A percentile compares a stretch with the other conserved stretches of the same genome.
phyloP scores from a whole-genome alignment of 2,888 invertebrate species.

The Phorcus lineatus region DNA sequence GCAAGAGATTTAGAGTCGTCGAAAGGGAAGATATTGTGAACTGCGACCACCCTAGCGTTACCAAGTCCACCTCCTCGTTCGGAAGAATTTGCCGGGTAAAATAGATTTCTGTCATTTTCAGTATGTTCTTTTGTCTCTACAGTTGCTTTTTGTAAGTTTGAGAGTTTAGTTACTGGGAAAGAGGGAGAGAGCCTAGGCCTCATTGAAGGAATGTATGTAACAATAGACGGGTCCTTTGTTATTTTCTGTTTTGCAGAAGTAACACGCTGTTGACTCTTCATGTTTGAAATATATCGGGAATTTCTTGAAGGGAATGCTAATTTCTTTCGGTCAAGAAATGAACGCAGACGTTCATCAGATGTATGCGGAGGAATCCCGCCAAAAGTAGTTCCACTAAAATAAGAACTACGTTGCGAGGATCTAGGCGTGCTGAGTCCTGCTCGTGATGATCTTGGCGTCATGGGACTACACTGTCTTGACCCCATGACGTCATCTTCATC shows the following conservation, averaged over 20 bases:
- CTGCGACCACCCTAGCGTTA: conserved; percentile 25
- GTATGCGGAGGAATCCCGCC: conserved; percentile 25
- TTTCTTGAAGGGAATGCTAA: conserved; percentile 50
- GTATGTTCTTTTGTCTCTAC: conserved; percentile 25
- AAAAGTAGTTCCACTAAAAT: conserved; percentile 25
- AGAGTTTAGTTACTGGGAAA: conserved; percentile 46
- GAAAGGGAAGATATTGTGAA: conserved; percentile 41
- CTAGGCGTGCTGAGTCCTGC: conserved; percentile 28
- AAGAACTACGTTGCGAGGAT: conserved; percentile 20
- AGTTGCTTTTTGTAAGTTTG: conserved; percentile 20
- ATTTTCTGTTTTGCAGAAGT: conserved; percentile 54
- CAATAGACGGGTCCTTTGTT: conserved; percentile 21
- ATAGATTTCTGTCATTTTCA: neutral
- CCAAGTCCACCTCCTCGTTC: neutral
- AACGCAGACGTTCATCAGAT: conserved; percentile 6
- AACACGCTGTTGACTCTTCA: conserved; percentile 54
- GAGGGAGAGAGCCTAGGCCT: conserved; percentile 45
- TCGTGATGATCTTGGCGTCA: neutral
- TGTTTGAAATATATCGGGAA: conserved; percentile 56
- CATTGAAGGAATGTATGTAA: conserved; percentile 24
- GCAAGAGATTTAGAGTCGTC: conserved; percentile 42
- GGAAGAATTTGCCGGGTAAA: neutral
- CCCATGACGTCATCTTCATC: conserved; percentile 30
- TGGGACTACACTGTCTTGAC: neutral
- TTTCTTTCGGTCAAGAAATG: neutral